Conservation (phyloP, 2,797 vertebrate species). For the Calcarius lapponicus region DNA sequence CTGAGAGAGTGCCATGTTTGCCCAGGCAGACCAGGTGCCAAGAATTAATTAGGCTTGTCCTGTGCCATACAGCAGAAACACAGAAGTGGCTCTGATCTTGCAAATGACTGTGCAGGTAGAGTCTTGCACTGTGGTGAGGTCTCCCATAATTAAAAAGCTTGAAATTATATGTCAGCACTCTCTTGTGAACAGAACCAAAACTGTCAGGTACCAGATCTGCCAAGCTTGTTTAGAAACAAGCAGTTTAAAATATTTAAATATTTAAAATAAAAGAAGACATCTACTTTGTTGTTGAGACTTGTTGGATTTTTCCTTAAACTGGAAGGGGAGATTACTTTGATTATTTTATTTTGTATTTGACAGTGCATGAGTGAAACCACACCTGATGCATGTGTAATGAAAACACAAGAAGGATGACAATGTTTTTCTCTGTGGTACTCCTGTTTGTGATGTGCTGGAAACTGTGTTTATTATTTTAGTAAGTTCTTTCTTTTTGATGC, state of each 20-base stretch:
- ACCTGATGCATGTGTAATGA: background rate
- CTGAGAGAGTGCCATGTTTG: background rate
- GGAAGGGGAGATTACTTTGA: background rate
- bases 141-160: background rate
- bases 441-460: background rate
- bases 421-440: background rate
- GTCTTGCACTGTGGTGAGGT: background rate
- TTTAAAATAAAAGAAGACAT: background rate
- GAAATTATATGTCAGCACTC: background rate
- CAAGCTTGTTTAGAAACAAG: background rate
- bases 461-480: background rate
- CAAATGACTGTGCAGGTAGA: background rate
- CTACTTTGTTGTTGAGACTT: background rate
- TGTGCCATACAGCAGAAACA: background rate
- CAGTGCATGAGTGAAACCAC: background rate
- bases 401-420: background rate
- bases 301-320: background rate
- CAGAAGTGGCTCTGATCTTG: background rate
- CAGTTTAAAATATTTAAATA: background rate
- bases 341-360: background rate
- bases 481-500: background rate
- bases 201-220: accelerated
- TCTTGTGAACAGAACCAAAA: background rate
- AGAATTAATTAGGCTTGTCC: background rate
- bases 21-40: background rate